phyloP scores from a whole-genome alignment of 2,113 vertebrate species.

The Thunnus maccoyii region DNA sequence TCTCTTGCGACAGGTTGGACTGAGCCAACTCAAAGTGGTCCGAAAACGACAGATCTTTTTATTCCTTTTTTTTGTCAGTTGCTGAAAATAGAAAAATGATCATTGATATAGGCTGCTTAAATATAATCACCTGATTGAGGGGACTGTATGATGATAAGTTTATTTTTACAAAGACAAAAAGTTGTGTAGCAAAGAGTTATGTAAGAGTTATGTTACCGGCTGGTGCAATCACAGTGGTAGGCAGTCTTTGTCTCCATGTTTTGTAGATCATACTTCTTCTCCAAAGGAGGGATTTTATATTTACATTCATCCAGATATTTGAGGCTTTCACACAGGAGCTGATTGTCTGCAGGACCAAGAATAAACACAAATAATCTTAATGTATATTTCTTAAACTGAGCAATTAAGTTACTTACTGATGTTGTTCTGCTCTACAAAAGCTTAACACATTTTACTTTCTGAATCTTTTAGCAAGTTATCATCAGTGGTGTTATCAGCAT shows the following conservation, averaged over 20 bases:
- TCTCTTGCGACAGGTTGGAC: no score
- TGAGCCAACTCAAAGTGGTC: no score
- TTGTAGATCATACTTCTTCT: constrained; percentile 85
- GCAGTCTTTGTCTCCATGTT: constrained; percentile 74
- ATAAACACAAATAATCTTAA: background rate
- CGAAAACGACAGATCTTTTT: no score
- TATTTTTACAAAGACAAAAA: no score
- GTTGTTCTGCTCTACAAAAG: background rate
- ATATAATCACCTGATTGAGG: no score
- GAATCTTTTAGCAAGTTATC: background rate
- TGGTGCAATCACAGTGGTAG: constrained; percentile 57
- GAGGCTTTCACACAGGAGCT: constrained; percentile 61
- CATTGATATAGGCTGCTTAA: no score
- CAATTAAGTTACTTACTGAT: background rate
- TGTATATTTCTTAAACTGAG: no score
- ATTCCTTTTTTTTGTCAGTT: no score
- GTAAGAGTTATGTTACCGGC: no score
- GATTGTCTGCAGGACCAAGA: constrained; percentile 47
- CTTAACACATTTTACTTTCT: background rate
- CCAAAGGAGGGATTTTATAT: constrained; percentile 75
- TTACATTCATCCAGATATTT: constrained; percentile 81
- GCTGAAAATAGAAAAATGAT: no score
- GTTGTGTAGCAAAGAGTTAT: no score
- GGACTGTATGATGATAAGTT: no score
- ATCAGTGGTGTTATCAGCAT: background rate